Base-by-base conservation (phyloP, 23 tunicate genomes). In the Styela plicata region DNA sequence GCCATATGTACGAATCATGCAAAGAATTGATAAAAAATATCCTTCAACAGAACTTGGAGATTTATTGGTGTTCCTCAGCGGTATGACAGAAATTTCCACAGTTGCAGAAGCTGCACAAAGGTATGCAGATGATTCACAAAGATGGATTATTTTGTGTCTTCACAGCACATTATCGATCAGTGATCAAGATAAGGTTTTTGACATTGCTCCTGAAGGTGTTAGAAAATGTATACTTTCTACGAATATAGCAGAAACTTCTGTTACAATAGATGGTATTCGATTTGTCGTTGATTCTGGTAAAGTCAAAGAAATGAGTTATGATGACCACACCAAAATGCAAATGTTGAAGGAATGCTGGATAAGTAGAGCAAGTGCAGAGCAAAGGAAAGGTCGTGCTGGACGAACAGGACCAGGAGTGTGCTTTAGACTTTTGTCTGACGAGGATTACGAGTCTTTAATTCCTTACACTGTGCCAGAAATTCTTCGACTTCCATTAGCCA, bases 221-320 rank as follows among this genome's bases (percentile, higher is more conserved):
- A 76, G 99, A 63, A 96, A 96, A 74, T 96, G 99, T 76, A 91
- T 96, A 73, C 70, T 96, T 31, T 96, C 99, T 32, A 96, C 99
- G 23, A 96, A 96, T 84, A 96, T 96, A 83, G 99, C 99, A 31
- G 99, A 96, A 79, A 96, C 99, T 18, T 96, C 99, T 3, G 99
- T 96, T 52, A 96, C 99, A 17, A 95, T 96, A 1, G 99, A 96
- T 82, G 99, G 99, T 22, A 95, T 96, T 2, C 34, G 99, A 23
- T 96, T 96, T 71, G 99, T 96, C 22, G 89, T 81, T 28, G 99
- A 96, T 73, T 91, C 99, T 1, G 99, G 99, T 2, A 87, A 80
- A 37, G 92, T 91, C 0, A 96, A 96, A 74, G 97, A 96, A 62
- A 91, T 96, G 97, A 96, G 90, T 70, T 96, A 84, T 36, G 99